Percentiles rank a stretch among this genome's conserved stretches.
phyloP scores from a whole-genome alignment of 2,888 invertebrate genomes.

The Ennomos erosarius region DNA sequence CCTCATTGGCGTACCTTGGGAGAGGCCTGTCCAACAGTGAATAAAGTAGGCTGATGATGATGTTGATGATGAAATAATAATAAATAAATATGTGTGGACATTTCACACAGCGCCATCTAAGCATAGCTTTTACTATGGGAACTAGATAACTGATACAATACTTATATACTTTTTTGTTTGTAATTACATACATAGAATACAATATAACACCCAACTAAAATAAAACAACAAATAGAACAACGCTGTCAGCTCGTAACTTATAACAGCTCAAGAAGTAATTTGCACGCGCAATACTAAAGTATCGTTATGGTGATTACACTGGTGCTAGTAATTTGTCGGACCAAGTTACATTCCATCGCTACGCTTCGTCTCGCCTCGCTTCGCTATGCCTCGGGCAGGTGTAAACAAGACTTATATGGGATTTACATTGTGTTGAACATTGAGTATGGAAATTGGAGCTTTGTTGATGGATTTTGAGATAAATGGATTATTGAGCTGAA shows the following conservation, averaged over 20 bases:
- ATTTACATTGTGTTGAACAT: conserved; percentile 13
- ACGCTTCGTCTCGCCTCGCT: conserved; percentile 12
- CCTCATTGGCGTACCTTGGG: no score
- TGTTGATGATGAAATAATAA: no score
- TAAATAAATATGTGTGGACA: no score
- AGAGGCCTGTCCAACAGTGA: no score
- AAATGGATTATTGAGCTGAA: conserved; percentile 5
- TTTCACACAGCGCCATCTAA: no score
- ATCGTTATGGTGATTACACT: conserved; percentile 76
- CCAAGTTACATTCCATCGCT: conserved; percentile 29
- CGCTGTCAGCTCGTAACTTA: conserved; percentile 45
- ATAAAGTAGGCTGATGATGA: no score
- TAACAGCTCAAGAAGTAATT: conserved; percentile 64
- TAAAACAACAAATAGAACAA: conserved; percentile 2
- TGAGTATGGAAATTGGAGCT: conserved; percentile 24
- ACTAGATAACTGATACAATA: no score
- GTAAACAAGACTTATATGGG: conserved; percentile 35
- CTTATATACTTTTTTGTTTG: no score
- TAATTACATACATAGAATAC: no score
- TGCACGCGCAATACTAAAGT: conserved; percentile 76
- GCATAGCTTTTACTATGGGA: no score
- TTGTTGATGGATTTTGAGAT: conserved; percentile 10
- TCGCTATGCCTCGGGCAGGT: conserved; percentile 19
- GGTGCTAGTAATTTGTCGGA: conserved; percentile 60
- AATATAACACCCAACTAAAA: no score